Conservation (phyloP, 1,140 invertebrate species). For the Brachionus koreanus region DNA sequence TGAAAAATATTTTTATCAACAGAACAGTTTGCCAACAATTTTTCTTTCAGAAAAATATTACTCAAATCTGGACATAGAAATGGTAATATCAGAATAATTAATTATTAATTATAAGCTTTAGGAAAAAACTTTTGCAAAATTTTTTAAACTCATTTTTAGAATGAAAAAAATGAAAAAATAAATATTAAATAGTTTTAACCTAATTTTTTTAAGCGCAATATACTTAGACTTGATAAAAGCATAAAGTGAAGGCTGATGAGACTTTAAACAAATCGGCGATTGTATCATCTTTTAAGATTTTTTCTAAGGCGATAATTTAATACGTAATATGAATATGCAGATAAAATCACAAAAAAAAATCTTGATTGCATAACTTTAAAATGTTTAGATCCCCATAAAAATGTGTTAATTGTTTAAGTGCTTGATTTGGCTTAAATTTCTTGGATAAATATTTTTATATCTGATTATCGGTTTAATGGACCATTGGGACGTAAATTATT, state of each 20-base stretch:
- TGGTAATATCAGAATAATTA: background rate
- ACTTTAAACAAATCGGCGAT: slow-evolving; percentile 2
- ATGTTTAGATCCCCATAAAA: background rate
- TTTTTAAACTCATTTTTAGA: too few species aligned
- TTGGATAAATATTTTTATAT: background rate
- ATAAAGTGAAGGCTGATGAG: background rate
- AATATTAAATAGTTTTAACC: background rate
- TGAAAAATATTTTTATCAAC: background rate
- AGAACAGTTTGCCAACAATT: background rate
- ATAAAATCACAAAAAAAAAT: background rate
- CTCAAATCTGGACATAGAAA: background rate
- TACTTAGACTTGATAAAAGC: background rate
- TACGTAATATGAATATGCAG: background rate
- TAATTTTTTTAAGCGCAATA: background rate
- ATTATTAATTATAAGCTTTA: too few species aligned
- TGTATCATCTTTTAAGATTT: background rate
- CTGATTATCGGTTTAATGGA: background rate
- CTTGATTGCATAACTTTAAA: background rate
- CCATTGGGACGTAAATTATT: background rate
- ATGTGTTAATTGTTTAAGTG: background rate
- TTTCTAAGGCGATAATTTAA: background rate
- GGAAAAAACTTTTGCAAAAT: too few species aligned
- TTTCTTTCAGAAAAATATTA: background rate
- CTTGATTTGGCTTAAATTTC: background rate
- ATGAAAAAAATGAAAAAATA: too few species aligned